Percentiles rank a stretch among this genome's conserved stretches.
Evolutionary conservation across 2,797 vertebrate species (phyloP).

Genomic region (Spheniscus humboldti): DNA sequence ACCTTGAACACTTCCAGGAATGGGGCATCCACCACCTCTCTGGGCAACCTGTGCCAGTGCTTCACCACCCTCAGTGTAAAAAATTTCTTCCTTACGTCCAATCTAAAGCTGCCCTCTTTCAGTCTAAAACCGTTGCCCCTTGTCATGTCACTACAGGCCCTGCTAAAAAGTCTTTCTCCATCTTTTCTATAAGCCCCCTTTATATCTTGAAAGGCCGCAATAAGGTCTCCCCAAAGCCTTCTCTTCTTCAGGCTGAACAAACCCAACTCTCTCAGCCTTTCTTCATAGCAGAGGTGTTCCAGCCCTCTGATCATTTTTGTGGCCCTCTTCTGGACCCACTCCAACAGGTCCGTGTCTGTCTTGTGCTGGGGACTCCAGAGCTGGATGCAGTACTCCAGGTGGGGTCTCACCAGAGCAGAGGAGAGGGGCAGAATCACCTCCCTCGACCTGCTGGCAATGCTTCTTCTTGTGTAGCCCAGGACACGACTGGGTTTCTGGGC

Average conservation of each 20-base stretch:
- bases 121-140: not conserved
- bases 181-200: not conserved
- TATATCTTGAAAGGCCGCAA: not conserved
- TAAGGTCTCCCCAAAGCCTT: not conserved
- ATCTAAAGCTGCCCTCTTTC: not conserved
- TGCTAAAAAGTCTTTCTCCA: not conserved
- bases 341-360: not conserved
- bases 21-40: no score
- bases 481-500: not conserved
- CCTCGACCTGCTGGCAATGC: accelerated
- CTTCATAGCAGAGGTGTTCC: accelerated
- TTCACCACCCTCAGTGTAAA: no score
- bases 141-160: not conserved
- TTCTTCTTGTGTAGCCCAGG: not conserved
- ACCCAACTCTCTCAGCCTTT: not conserved
- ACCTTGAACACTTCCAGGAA: no score
- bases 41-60: no score
- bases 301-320: not conserved
- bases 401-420: accelerated
- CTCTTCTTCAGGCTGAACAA: not conserved
- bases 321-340: accelerated
- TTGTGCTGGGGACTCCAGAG: not conserved
- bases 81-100: not conserved
- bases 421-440: not conserved
- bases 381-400: not conserved